Percentiles rank a stretch among this genome's conserved stretches.
Evolutionary conservation across 1,140 invertebrate species (phyloP).

Genomic region (Metaphire vulgaris): DNA sequence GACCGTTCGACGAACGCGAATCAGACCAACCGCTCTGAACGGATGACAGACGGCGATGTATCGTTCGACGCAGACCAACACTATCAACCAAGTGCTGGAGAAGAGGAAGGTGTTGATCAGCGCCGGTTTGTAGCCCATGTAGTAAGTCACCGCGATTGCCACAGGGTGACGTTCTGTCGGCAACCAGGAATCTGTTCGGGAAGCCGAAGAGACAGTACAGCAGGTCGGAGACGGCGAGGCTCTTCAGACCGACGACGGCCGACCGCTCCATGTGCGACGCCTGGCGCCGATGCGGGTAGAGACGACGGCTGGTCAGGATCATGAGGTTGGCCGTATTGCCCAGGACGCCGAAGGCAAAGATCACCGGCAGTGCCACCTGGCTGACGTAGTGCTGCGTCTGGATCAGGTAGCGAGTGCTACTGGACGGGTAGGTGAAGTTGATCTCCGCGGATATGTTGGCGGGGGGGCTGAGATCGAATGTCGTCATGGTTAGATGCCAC

Average conservation of each 20-base stretch:
- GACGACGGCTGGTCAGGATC: background rate
- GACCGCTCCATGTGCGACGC: background rate
- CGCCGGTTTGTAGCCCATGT: background rate
- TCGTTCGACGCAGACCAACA: slow-evolving; percentile 8
- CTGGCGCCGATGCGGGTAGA: background rate
- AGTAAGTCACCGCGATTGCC: background rate
- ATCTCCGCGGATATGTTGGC: no score
- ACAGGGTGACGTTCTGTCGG: background rate
- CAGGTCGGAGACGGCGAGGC: slow-evolving; percentile 20
- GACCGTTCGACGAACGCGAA: background rate
- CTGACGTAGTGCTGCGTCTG: background rate
- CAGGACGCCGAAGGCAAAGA: background rate
- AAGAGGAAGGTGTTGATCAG: slow-evolving; percentile 25
- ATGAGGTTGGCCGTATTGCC: background rate
- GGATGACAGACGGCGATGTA: slow-evolving; percentile 24
- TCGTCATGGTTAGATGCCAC: no score
- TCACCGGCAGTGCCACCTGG: background rate
- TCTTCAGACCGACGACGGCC: slow-evolving; percentile 8
- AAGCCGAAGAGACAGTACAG: slow-evolving; percentile 18
- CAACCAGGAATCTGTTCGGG: background rate
- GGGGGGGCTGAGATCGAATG: no score
- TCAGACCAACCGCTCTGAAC: background rate
- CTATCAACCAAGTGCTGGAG: slow-evolving; percentile 23
- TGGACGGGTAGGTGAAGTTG: background rate
- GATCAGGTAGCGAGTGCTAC: background rate